Base-by-base conservation (phyloP, 2,888 invertebrate species). In the Aleiodes testaceus region DNA sequence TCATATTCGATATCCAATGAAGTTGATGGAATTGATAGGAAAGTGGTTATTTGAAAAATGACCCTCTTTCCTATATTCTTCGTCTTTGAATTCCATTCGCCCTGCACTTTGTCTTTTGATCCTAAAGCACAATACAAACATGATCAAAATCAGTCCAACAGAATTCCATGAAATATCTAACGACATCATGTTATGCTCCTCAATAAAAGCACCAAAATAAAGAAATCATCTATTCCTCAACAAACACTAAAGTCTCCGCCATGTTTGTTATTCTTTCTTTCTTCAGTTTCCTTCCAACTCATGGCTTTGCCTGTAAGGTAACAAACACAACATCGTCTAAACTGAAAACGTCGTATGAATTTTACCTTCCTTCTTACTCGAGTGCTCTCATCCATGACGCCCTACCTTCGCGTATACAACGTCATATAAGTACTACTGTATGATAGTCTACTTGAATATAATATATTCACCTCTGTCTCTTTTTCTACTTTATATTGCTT, bases 301-400 rank as follows among this genome's bases (percentile, higher is more conserved):
- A 82, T 81, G 79, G 80, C 80, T 80, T 61, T 61, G 26, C 26
- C 26, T 26, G 26, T 26, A 26, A 26, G 26, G 26, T 26, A 26
- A 26, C 26, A 26, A n/a, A 26, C 26, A 26, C 26, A 42, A 20
- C 61, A 61, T 61, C 16, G 44, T 7, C 22, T 20, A 7, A 81
- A 78, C 81, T 80, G 79, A 75, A 47, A 63, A 22, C 63, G 50
- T 52, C 63, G 63, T 69, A 65, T 69, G 50, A 50, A 45, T 59
- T 55, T 79, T 78, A 78, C 80, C 81, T 84, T 82, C 81, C 79
- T 81, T 79, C 81, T 79, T 80, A 78, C 73, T 77, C 70, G 77
- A 67, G 79, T 73, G 78, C 79, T 80, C 81, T 82, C 85, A 83
- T 83, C 85, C 87, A 81, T 85, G 83, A 86, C 86, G 85, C 86